phyloP scores from a whole-genome alignment of 2,797 vertebrate species.

The Crax fasciolata region DNA sequence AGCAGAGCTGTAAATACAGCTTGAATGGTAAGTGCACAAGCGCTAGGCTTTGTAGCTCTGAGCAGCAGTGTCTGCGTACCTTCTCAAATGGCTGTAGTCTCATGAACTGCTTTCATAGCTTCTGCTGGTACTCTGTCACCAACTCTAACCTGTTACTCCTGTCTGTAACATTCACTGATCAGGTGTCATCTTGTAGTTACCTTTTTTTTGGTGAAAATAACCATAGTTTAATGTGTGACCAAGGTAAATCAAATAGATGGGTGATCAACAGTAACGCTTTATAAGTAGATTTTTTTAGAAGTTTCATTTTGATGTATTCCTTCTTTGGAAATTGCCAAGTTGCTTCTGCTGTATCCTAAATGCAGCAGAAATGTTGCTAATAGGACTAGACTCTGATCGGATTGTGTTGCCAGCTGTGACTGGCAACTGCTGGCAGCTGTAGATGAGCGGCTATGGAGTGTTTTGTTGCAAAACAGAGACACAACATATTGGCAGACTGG shows the following conservation, averaged over 20 bases:
- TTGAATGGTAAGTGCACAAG: not conserved
- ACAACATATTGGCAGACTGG: not conserved
- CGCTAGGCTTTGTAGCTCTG: not conserved
- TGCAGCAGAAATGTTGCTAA: not conserved
- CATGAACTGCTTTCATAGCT: not conserved
- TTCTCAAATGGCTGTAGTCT: not conserved
- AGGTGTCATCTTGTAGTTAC: not conserved
- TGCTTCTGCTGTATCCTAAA: not conserved
- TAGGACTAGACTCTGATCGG: not conserved
- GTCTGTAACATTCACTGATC: not conserved
- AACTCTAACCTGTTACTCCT: not conserved
- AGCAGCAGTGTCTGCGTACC: accelerated
- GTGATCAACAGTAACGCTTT: not conserved
- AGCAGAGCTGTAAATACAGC: not conserved
- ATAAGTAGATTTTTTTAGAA: not conserved
- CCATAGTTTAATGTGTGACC: not conserved
- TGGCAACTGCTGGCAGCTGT: too few relatives aligned
- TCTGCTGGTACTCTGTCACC: not conserved
- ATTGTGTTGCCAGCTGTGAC: not conserved
- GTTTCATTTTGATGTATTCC: not conserved
- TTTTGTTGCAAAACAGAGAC: not conserved
- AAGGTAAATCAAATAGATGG: not conserved
- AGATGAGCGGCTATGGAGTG: not conserved
- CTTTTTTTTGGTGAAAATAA: not conserved
- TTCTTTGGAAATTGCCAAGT: not conserved